phyloP scores from a whole-genome alignment of 2,888 invertebrate genomes.

The Dryadula phaetusa region DNA sequence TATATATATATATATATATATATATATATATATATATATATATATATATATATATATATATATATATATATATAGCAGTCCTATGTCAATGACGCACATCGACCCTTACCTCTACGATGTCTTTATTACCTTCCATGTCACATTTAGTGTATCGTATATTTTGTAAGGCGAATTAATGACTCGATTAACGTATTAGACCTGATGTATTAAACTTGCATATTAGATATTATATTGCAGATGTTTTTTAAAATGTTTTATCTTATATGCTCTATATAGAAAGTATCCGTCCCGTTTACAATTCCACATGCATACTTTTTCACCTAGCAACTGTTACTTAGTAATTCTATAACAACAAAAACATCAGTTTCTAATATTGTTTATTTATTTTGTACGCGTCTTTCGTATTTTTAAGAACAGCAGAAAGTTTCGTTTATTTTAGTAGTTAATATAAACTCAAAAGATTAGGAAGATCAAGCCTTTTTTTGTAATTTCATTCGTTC shows the following conservation, averaged over 20 bases:
- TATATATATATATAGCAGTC: slow-evolving; percentile 20
- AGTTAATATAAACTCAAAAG: neutral
- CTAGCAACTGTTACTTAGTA: slow-evolving; percentile 24
- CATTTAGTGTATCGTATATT: slow-evolving; percentile 7
- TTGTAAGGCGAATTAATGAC: slow-evolving; percentile 3
- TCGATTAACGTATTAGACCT: neutral
- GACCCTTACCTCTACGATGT: slow-evolving; percentile 32
- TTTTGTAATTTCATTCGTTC: no score
- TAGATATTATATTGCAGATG: neutral
- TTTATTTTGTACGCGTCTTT: neutral
- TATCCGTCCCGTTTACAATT: no score
- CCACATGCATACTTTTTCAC: neutral
- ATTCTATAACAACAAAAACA: neutral
- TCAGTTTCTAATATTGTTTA: neutral
- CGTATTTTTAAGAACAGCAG: neutral
- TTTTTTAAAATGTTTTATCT: neutral
- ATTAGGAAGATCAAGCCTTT: no score
- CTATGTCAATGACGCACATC: slow-evolving; percentile 25
- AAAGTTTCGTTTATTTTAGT: neutral
- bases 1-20: no score
- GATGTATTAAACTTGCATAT: neutral
- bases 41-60: no score
- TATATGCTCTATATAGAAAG: neutral
- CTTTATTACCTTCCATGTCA: slow-evolving; percentile 25
- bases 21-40: no score